phyloP scores from a whole-genome alignment of 2,113 vertebrate genomes.

The Naja naja region DNA sequence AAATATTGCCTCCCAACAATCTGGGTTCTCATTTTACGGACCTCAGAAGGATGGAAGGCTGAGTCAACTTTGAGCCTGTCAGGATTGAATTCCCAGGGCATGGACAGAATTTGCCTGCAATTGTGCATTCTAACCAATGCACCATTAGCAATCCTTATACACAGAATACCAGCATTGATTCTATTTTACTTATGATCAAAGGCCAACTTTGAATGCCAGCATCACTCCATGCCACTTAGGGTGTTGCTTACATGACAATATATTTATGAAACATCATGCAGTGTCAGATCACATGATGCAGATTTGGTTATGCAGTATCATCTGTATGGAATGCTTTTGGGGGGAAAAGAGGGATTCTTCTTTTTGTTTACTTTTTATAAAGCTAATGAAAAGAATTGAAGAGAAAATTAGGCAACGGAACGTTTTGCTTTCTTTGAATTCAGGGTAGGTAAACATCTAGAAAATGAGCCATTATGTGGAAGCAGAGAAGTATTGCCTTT shows the following conservation, averaged over 20 bases:
- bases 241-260: not conserved
- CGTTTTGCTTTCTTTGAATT: not conserved
- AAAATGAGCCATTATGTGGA: slow-evolving; percentile 44
- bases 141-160: not conserved
- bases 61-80: not conserved
- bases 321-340: not conserved
- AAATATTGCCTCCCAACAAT: not conserved
- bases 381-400: not conserved
- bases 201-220: not conserved
- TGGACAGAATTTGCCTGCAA: not conserved
- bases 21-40: not conserved
- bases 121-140: not conserved
- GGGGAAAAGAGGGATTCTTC: not conserved
- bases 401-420: slow-evolving; percentile 15
- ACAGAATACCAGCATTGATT: not conserved
- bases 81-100: not conserved
- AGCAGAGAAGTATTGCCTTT: slow-evolving; percentile 32
- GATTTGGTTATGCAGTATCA: not conserved
- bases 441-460: slow-evolving; percentile 36
- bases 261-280: not conserved
- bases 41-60: not conserved
- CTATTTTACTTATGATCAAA: not conserved
- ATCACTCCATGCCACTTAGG: not conserved
- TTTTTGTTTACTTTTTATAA: not conserved
- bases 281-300: not conserved